Conservation (phyloP, 2,888 invertebrate genomes). For the Dromius quadrimaculatus region DNA sequence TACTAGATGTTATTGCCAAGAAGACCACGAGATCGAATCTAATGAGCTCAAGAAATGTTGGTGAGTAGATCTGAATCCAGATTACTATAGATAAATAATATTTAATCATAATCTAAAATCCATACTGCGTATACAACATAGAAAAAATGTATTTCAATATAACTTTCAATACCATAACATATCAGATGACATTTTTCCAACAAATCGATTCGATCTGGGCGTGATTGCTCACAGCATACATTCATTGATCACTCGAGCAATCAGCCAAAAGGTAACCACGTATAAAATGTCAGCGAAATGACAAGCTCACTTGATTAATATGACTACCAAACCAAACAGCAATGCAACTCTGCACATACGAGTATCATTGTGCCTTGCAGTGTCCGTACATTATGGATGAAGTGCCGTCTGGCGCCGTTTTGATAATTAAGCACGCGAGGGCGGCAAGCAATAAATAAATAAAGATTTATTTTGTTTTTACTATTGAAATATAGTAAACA, state of each 20-base stretch:
- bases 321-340: neutral
- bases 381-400: conserved; percentile 4
- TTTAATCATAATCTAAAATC: too few species aligned
- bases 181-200: neutral
- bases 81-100: too few species aligned
- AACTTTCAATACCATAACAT: neutral
- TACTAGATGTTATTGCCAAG: too few species aligned
- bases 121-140: too few species aligned
- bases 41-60: too few species aligned
- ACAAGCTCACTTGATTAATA: conserved; percentile 26
- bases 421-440: conserved; percentile 33
- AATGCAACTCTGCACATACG: neutral
- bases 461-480: too few species aligned
- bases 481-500: too few species aligned
- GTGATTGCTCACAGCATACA: neutral
- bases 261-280: neutral
- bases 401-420: conserved; percentile 36
- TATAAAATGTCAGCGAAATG: conserved; percentile 23
- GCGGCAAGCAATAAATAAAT: conserved; percentile 35
- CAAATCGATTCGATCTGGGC: neutral
- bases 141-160: neutral
- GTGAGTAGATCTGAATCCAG: too few species aligned
- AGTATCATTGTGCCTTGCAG: neutral
- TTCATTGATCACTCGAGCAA: neutral
- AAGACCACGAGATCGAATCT: too few species aligned